Conservation (phyloP, 2,113 vertebrate species). For the Eretmochelys imbricata region DNA sequence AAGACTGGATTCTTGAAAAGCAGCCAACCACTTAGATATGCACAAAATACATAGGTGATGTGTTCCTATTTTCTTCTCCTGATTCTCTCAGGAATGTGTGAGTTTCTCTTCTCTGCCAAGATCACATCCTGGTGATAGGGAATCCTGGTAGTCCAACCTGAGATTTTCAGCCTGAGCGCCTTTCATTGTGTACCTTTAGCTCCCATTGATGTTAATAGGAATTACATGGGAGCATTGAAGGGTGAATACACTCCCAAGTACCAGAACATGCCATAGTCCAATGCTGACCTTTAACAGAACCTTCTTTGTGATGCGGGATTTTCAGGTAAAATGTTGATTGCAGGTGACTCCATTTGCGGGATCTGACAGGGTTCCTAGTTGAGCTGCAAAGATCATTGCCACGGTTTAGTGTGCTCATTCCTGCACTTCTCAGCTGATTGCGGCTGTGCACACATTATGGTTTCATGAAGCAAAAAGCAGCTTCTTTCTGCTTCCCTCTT, state of each 20-base stretch:
- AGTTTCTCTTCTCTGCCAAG: neutral
- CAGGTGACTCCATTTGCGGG: neutral
- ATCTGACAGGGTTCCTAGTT: neutral
- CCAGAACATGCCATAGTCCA: neutral
- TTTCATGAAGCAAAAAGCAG: accelerated
- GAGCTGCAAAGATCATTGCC: neutral
- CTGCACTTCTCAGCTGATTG: neutral
- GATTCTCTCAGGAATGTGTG: neutral
- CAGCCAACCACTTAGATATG: neutral
- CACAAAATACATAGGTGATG: neutral
- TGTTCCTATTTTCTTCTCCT: neutral
- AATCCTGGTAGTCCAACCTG: neutral
- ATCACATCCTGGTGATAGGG: neutral
- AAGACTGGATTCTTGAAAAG: neutral
- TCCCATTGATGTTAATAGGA: slow-evolving; percentile 26
- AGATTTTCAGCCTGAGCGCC: neutral
- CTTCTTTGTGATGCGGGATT: neutral
- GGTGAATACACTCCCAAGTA: slow-evolving; percentile 20
- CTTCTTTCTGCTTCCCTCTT: neutral
- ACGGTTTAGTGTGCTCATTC: neutral
- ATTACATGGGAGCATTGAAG: neutral
- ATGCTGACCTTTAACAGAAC: slow-evolving; percentile 9
- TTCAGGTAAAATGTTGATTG: slow-evolving; percentile 14
- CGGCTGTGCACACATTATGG: neutral
- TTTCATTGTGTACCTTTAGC: slow-evolving; percentile 14